Evolutionary conservation across 2,797 vertebrate genomes (phyloP).

Genomic region (Sandelia bainsii): DNA sequence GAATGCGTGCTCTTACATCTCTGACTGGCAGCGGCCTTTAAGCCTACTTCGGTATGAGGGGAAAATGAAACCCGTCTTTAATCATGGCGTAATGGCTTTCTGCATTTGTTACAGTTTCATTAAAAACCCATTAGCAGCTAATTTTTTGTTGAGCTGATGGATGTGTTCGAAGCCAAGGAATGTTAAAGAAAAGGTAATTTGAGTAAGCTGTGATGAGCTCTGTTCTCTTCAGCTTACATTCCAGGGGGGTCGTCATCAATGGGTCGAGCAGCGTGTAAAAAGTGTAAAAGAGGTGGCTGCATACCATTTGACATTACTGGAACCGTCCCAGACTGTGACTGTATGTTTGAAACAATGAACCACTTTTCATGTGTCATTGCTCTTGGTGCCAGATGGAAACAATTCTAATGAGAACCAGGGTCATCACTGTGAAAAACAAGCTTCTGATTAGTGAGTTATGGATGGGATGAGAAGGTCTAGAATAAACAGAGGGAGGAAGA

Average conservation of each 20-base stretch:
- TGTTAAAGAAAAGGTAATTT: constrained; percentile 66
- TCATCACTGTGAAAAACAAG: constrained; percentile 55
- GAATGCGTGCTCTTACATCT: constrained; percentile 15
- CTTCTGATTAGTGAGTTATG: constrained; percentile 37
- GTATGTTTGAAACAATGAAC: constrained; percentile 57
- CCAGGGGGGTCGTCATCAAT: constrained; percentile 57
- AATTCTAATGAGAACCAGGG: constrained; percentile 53
- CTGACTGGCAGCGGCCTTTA: constrained; percentile 22
- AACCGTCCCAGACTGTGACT: constrained; percentile 63
- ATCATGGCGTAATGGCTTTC: constrained; percentile 78
- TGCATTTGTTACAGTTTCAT: constrained; percentile 82
- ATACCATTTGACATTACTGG: constrained; percentile 70
- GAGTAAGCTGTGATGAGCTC: constrained; percentile 68
- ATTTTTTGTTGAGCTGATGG: constrained; percentile 75
- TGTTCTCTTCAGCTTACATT: constrained; percentile 61
- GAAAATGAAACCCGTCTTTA: constrained; percentile 75
- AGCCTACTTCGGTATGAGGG: constrained; percentile 41
- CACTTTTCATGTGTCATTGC: constrained; percentile 46
- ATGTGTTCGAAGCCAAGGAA: constrained; percentile 65
- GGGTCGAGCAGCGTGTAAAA: constrained; percentile 40
- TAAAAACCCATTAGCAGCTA: constrained; percentile 81
- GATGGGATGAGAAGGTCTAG: constrained; percentile 25
- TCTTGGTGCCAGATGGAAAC: constrained; percentile 64
- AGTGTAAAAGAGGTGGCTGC: constrained; percentile 66
- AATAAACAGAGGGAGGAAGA: constrained; percentile 9